Evolutionary conservation across 2,797 vertebrate species (phyloP).

Genomic region (Garrulus glandarius): DNA sequence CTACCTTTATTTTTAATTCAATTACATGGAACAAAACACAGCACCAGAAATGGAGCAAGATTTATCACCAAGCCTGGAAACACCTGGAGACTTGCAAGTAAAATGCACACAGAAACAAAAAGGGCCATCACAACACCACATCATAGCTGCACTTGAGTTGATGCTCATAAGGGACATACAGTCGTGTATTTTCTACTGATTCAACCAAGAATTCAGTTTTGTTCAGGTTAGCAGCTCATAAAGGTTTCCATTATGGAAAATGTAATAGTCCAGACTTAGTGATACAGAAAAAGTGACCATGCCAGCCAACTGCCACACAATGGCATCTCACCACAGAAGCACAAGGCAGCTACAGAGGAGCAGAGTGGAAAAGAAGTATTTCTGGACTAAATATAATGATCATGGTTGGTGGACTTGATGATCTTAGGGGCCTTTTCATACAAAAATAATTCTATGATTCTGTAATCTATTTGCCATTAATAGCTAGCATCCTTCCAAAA

Average conservation of each 20-base stretch:
- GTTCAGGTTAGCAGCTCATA: fast-evolving
- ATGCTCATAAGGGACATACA: not conserved
- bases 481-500: not conserved
- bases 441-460: not conserved
- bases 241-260: not conserved
- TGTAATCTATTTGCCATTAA: not conserved
- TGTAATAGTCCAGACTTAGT: not conserved
- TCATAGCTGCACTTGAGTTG: not conserved
- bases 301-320: not conserved
- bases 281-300: not conserved
- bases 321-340: not conserved
- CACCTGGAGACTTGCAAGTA: not conserved
- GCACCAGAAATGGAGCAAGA: not conserved
- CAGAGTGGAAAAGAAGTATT: not conserved
- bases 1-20: not conserved
- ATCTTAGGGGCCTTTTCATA: not conserved
- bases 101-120: not conserved
- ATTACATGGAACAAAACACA: not conserved
- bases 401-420: not conserved
- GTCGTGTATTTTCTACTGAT: not conserved
- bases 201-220: not conserved
- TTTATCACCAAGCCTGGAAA: not conserved
- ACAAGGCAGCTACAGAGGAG: not conserved
- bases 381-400: not conserved
- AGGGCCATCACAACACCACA: not conserved